Percentiles rank a stretch among this genome's conserved stretches.
Conservation (phyloP, 2,797 vertebrate species). For the Diplodus sargus region DNA sequence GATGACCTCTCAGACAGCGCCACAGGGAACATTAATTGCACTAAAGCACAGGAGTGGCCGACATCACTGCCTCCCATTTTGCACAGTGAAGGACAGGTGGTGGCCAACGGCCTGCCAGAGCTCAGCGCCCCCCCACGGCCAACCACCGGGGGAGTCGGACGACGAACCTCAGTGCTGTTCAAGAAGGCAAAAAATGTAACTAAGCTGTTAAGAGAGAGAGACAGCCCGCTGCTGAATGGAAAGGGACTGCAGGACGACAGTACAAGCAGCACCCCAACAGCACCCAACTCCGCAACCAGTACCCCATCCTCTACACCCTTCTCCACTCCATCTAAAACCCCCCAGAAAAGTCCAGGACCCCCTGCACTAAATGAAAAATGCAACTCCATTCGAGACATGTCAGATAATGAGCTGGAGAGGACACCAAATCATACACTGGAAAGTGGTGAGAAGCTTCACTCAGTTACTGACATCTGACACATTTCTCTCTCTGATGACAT, state of each 20-base stretch:
- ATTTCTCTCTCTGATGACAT: neutral
- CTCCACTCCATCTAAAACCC: slow-evolving; percentile 77
- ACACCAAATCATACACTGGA: slow-evolving; percentile 82
- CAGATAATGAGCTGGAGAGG: slow-evolving; percentile 85
- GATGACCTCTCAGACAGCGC: slow-evolving; percentile 80
- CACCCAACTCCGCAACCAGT: slow-evolving; percentile 61
- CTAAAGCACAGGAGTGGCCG: slow-evolving; percentile 76
- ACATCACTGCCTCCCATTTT: slow-evolving; percentile 70
- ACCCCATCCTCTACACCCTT: slow-evolving; percentile 71
- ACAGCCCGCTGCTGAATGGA: slow-evolving; percentile 85
- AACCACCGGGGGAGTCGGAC: slow-evolving; percentile 87
- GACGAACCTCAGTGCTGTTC: slow-evolving; percentile 92
- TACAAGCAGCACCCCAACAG: slow-evolving; percentile 22
- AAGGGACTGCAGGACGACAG: slow-evolving; percentile 76
- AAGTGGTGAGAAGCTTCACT: slow-evolving; percentile 82
- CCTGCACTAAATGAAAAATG: slow-evolving; percentile 78
- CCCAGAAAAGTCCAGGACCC: slow-evolving; percentile 76
- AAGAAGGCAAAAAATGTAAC: slow-evolving; percentile 95
- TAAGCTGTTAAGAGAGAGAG: slow-evolving; percentile 88
- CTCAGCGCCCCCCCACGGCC: slow-evolving; percentile 72
- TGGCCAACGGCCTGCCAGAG: slow-evolving; percentile 83
- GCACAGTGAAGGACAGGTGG: slow-evolving; percentile 77
- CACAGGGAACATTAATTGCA: slow-evolving; percentile 73
- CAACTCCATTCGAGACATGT: slow-evolving; percentile 76
- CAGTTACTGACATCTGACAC: neutral